These are phyloP conservation scores for Drosophila pruinosa DNA, from an alignment of 1,140 invertebrate species.

Conservation along the genomic window DNA sequence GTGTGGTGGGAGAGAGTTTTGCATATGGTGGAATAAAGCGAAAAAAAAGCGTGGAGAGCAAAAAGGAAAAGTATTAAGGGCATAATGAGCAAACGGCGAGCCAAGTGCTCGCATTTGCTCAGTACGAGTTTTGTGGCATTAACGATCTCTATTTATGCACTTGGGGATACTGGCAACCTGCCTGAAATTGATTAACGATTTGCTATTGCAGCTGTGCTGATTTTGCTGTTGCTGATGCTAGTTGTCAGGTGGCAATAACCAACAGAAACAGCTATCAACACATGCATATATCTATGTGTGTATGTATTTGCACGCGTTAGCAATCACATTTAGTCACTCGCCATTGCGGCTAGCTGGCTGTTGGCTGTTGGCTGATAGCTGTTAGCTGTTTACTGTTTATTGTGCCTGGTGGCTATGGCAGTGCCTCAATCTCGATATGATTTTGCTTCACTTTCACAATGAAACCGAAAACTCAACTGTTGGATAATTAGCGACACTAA, in stretches of 20 bases:
- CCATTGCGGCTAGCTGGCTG: conserved; percentile 20
- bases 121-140: conserved; percentile 3
- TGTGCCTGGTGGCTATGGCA: too few relatives aligned
- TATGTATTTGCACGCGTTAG: neutral
- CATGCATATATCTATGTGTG: neutral
- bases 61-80: conserved; percentile 29
- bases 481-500: conserved; percentile 62
- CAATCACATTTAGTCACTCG: conserved; percentile 39
- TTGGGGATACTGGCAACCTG: conserved; percentile 35
- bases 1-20: conserved; percentile 21
- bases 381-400: neutral
- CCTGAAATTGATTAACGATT: conserved; percentile 61
- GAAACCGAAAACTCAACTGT: conserved; percentile 54
- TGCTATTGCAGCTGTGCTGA: conserved; percentile 41
- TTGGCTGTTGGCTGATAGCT: neutral
- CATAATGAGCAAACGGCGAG: conserved; percentile 26
- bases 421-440: conserved; percentile 33
- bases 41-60: neutral
- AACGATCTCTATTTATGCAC: conserved; percentile 42
- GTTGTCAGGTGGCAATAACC: conserved; percentile 31
- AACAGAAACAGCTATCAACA: conserved; percentile 25
- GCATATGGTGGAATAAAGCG: neutral
- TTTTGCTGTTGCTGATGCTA: conserved; percentile 22
- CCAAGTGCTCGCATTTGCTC: conserved; percentile 2
- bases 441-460: conserved; percentile 59